Evolutionary conservation across 2,888 invertebrate species (phyloP), one percentile per base, ranked within the genome.

Genomic region (Tethea ocularis): DNA sequence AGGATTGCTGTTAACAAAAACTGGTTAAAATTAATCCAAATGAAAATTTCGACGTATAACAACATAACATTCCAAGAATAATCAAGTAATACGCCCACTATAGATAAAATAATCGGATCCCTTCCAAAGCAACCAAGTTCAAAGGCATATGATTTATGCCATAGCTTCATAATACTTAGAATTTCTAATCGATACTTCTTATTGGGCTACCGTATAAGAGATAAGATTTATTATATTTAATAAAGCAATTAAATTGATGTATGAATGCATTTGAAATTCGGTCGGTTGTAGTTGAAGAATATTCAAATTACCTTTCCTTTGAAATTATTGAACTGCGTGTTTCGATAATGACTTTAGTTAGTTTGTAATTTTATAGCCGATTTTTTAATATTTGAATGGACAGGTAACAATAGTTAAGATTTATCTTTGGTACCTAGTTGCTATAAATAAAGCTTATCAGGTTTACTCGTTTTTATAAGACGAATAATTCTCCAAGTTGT

Each of bases 231-330:
- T 74, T 57, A 56, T 60, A 61, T 53, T 67, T 70, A 75, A 75
- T 77, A 73, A 68, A 75, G 71, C 69, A 62, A 75, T 78, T 72
- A 75, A 61, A 54, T 65, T 74, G 69, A 75, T 72, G 59, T 68
- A 74, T 67, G 65, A 59, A 57, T 62, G 58, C 61, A 54, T 57
- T 62, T 51, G 51, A 17, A 57, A 29, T 46, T 46, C 52, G 22
- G 54, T 33, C 54, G 52, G 22, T 54, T 54, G 22, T 46, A 46
- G 46, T 20, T 22, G 2, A n/a, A 33, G 33, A 54, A 20, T 36
- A 54, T 54, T 54, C 22, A 54, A 54, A 54, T 54, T 54, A 33
- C 33, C 36, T 33, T 22, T 36, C 11, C 29, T 26, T 10, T 20
- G 7, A 46, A 46, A 46, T 46, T 52, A 17, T 52, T 29, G 8